Base-by-base conservation (phyloP, 1,140 invertebrate genomes). In the Pteromalus puparum region DNA sequence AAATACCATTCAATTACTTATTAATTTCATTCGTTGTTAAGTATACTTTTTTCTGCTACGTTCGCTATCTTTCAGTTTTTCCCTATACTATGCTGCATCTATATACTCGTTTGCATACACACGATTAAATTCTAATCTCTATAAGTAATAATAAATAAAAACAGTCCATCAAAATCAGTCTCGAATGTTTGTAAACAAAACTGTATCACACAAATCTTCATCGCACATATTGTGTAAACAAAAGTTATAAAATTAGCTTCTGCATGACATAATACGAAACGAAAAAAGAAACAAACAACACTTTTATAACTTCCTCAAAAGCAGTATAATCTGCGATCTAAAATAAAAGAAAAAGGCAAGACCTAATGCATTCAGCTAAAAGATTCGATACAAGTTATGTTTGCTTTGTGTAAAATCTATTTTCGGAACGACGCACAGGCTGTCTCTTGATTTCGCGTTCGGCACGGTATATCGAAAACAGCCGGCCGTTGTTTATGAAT, bases 321-420 rank as follows among this genome's bases (percentile, higher is more conserved):
- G 9, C 26, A 28, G n/a, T 73, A 0, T 48, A 48, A 28, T 53
- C 38, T 5, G 30, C 10, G 26, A 61, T 82, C 18, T 7, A 38
- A 28, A n/a, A 61, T 81, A 42, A 70, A 53, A n/a, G n/a, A n/a
- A n/a, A 72, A 65, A 24, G 34, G 24, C 21, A 75, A 42, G 30
- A 24, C 21, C 26, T 34, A 75, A 42, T 12, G 38, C n/a, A 46
- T 77, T 77, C 28, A 13, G 18, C 53, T 61, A 7, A 24, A 2
- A 24, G 15, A 28, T 26, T 74, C 24, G 21, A 84, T 84, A 84
- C 80, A 18, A 65, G 65, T 30, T 21, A 68, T 28, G 15, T 85
- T 77, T 75, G 42, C 72, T 85, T 85, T 85, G 75, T 82, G 68
- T 79, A 85, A 82, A 85, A 85, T 82, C 84, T 85, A 85, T 82